Evolutionary conservation across 2,797 vertebrate species (phyloP), one percentile per base, ranked within the genome.

Genomic region (Falco rusticolus): DNA sequence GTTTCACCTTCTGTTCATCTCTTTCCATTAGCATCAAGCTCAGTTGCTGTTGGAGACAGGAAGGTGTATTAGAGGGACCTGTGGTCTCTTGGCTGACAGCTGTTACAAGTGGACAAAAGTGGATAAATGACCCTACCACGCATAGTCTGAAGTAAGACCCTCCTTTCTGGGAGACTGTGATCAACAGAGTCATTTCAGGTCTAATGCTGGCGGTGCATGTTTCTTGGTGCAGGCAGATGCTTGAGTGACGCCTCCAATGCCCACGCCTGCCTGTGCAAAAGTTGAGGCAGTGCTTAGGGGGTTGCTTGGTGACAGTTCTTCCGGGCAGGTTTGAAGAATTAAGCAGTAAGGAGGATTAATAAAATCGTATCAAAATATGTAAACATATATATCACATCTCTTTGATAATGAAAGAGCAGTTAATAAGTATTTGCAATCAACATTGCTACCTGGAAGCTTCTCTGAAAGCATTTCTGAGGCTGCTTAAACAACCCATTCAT

Each of bases 351-450:
- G 33, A 24, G 50, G 33, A 68, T 89, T 96, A 93, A 93, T 94
- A 85, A 89, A 96, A 92, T 60, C 0, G 3, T 68, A 91, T 92
- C 71, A 87, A 80, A 94, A 89, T 87, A 87, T 89, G 87, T 96
- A 94, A 96, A 94, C 96, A 78, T 75, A 68, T 24, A 33, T 87
- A 93, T 95, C 33, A 37, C 57, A 64, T 93, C 68, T 41, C 88
- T 95, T 70, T 68, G 84, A 75, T 92, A 89, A 94, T 71, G 89
- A 91, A 80, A 75, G 56, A 94, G 53, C 60, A 31, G 68, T 85
- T 96, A 95, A 87, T 94, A 96, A 92, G 60, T 85, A 83, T 95
- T 96, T 96, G 81, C 89, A 93, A 87, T 91, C 94, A 89, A 61
- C 29, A 15, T 77, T 91, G 56, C 61, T 97, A 78, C 91, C 82